These are phyloP conservation scores for Cecidostiba fungosa DNA, from an alignment of 2,888 invertebrate species.

Conservation along the genomic window DNA sequence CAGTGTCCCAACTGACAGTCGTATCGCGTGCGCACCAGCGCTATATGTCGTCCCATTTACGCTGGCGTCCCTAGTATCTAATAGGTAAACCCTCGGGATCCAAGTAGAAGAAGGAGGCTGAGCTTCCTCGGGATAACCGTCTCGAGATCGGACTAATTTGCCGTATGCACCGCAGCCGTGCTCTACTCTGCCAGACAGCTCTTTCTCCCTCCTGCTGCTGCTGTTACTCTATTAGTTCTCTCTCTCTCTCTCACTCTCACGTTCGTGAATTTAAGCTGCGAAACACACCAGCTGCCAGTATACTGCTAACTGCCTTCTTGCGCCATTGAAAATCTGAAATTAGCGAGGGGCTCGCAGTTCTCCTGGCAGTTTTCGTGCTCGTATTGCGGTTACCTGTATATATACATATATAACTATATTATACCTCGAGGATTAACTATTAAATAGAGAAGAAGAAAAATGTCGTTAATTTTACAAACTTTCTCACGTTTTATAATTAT, in stretches of 20 bases:
- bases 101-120: constrained; percentile 37
- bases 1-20: constrained; percentile 10
- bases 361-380: background rate
- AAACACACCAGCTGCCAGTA: background rate
- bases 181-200: constrained; percentile 61
- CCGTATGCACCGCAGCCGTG: constrained; percentile 59
- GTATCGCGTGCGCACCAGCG: background rate
- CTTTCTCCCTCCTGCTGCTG: constrained; percentile 3
- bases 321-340: constrained; percentile 36
- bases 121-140: constrained; percentile 63
- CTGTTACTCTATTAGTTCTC: too few relatives aligned
- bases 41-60: background rate
- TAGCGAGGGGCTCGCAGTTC: background rate
- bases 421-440: background rate
- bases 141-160: constrained; percentile 64
- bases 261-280: background rate
- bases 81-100: constrained; percentile 60
- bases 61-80: constrained; percentile 27
- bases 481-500: too few relatives aligned
- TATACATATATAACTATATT: too few relatives aligned
- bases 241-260: background rate
- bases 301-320: background rate
- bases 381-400: background rate
- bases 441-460: background rate
- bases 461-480: too few relatives aligned